A percentile compares a stretch with the other conserved stretches of the same genome.
These are phyloP conservation scores for Reticulitermes speratus DNA, from an alignment of 1,140 invertebrate species.

Conservation along the genomic window DNA sequence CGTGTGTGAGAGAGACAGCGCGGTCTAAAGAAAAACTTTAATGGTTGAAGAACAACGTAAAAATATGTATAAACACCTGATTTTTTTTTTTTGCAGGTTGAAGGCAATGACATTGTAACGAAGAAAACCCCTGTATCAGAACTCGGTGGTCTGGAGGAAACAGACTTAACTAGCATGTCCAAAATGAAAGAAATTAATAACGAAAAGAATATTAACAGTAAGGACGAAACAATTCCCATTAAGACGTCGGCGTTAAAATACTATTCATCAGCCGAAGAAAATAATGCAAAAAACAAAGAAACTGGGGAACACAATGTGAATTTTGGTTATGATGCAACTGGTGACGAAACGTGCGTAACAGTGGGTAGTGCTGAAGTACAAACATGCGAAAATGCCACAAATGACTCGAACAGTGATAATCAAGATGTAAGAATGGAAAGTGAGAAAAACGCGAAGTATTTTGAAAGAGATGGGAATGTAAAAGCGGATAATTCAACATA, in stretches of 20 bases:
- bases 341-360: background rate
- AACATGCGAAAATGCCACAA: background rate
- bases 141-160: background rate
- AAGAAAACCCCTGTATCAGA: slow-evolving; percentile 46
- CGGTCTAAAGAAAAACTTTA: too few species aligned
- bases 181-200: background rate
- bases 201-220: background rate
- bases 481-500: background rate
- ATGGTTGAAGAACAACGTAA: too few species aligned
- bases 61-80: too few species aligned
- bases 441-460: background rate
- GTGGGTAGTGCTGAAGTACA: background rate
- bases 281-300: background rate
- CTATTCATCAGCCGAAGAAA: background rate
- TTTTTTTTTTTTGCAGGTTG: slow-evolving; percentile 33
- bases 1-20: too few species aligned
- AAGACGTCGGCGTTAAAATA: background rate
- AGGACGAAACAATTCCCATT: background rate
- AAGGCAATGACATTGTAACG: slow-evolving; percentile 55
- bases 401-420: background rate
- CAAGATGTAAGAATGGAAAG: background rate
- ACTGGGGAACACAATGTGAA: background rate
- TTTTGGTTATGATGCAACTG: background rate
- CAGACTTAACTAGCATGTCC: background rate
- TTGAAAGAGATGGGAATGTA: background rate